Evolutionary conservation across 35 echinoderm and acorn worm species (phyloP).

Genomic region (Ophioderma brevispina): DNA sequence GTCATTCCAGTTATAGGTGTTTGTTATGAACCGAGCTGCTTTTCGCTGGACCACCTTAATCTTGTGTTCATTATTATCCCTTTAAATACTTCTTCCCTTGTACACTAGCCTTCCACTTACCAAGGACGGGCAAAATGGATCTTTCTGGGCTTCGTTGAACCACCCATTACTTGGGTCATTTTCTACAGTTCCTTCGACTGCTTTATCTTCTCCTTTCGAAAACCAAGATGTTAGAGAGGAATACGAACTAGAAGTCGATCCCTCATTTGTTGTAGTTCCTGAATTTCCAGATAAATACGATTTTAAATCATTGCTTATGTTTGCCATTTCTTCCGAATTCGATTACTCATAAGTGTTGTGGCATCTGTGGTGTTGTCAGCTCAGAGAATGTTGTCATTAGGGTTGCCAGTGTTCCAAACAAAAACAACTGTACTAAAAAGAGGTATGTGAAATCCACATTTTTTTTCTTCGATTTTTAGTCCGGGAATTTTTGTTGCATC

Average conservation of each 20-base stretch:
- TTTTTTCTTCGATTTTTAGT: too few species aligned
- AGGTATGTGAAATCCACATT: too few species aligned
- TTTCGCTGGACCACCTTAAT: neutral
- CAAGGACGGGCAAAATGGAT: conserved; percentile 88
- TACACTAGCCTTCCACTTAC: too few species aligned
- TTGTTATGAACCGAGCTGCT: too few species aligned
- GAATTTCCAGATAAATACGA: conserved; percentile 77
- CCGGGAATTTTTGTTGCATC: too few species aligned
- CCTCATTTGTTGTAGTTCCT: neutral
- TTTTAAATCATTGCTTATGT: conserved; percentile 75
- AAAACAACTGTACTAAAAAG: too few species aligned
- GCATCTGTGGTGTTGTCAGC: neutral
- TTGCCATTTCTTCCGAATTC: conserved; percentile 32
- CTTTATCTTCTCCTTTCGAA: neutral
- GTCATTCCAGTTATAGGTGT: neutral
- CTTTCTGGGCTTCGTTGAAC: conserved; percentile 90
- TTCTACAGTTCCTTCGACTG: conserved; percentile 3
- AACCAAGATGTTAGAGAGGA: conserved; percentile 76
- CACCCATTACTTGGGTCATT: conserved; percentile 68
- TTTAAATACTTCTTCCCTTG: neutral
- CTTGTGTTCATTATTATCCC: too few species aligned
- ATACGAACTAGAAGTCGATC: conserved; percentile 9
- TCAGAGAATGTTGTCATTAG: neutral
- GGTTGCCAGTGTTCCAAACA: neutral
- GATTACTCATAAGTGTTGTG: too few species aligned